These are phyloP conservation scores for Dolichallabes microphthalmus DNA, from an alignment of 2,113 vertebrate genomes.

Conservation along the genomic window DNA sequence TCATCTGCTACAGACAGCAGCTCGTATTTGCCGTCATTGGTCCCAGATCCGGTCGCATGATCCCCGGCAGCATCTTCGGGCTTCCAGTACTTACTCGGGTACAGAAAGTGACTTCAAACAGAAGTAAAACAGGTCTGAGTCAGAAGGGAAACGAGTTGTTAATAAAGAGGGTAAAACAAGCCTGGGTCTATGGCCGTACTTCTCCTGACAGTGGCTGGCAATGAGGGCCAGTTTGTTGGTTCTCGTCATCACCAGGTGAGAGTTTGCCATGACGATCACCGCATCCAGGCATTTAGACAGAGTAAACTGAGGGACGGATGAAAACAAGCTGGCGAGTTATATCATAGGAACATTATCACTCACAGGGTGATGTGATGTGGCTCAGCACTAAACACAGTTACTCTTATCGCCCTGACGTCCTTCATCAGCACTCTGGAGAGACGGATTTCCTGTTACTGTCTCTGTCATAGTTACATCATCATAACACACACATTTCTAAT, in stretches of 20 bases:
- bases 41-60: constrained; percentile 71
- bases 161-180: not conserved
- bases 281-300: constrained; percentile 91
- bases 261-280: constrained; percentile 90
- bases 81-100: constrained; percentile 81
- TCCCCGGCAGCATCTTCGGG: constrained; percentile 72
- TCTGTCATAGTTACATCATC: too few species aligned
- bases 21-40: constrained; percentile 93
- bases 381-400: not conserved
- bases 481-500: not conserved
- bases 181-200: constrained; percentile 66
- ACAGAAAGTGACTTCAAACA: constrained; percentile 83
- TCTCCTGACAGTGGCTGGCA: constrained; percentile 91
- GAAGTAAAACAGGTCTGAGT: not conserved
- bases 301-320: constrained; percentile 75
- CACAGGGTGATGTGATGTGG: not conserved
- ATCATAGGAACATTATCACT: not conserved
- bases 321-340: not conserved
- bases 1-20: constrained; percentile 86
- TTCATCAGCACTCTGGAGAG: too few species aligned
- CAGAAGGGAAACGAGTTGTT: not conserved
- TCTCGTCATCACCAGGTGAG: constrained; percentile 87
- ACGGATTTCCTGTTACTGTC: too few species aligned
- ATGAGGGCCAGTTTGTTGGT: constrained; percentile 89
- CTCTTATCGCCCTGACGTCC: not conserved